Percentiles rank a stretch among this genome's conserved stretches.
Conservation (phyloP, 2,797 vertebrate genomes). For the Podargus strigoides region DNA sequence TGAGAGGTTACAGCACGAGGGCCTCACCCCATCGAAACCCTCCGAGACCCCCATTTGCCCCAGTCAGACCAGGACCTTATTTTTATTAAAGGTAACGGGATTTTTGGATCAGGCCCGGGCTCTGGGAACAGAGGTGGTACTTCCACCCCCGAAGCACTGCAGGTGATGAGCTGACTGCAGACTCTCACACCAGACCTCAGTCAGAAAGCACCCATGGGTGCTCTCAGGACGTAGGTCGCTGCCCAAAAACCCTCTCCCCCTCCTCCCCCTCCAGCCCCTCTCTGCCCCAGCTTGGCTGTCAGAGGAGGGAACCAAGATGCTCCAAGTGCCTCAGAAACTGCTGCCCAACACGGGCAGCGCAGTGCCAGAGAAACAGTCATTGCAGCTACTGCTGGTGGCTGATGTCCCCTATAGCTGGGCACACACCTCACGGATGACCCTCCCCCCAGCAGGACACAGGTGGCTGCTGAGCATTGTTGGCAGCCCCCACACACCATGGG, state of each 20-base stretch:
- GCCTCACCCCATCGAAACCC: not conserved
- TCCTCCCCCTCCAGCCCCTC: not conserved
- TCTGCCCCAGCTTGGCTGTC: fast-evolving
- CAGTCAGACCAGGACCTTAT: not conserved
- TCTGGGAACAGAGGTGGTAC: not conserved
- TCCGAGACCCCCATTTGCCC: not conserved
- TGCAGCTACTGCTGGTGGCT: too few relatives aligned
- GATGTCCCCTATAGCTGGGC: too few relatives aligned
- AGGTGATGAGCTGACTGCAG: not conserved
- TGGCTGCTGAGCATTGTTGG: too few relatives aligned
- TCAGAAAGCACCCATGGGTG: not conserved
- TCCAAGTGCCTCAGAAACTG: not conserved
- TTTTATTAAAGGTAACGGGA: not conserved
- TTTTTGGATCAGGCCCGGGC: not conserved
- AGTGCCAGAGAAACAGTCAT: not conserved
- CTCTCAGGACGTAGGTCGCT: not conserved
- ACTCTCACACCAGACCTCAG: not conserved
- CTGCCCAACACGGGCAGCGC: not conserved
- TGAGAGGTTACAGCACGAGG: not conserved
- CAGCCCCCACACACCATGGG: fast-evolving
- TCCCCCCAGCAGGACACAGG: too few relatives aligned
- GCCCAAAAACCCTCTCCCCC: not conserved
- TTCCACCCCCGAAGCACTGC: not conserved
- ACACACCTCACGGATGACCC: too few relatives aligned
- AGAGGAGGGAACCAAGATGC: not conserved